These are phyloP conservation scores for Brachionus angularis DNA, from an alignment of 1,140 invertebrate genomes.

Conservation along the genomic window DNA sequence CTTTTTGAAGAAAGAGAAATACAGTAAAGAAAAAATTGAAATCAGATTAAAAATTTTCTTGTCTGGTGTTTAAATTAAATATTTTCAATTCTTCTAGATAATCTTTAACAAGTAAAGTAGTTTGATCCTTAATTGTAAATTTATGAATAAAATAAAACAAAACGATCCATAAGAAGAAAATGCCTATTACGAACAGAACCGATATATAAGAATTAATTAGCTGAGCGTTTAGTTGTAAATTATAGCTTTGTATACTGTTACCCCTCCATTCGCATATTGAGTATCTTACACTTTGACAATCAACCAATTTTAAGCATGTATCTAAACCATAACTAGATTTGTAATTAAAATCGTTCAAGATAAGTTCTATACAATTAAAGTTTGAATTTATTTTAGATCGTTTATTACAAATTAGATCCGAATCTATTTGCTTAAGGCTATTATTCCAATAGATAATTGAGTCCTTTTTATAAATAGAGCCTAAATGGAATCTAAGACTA, in stretches of 20 bases:
- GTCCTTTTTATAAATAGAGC: not conserved
- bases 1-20: too few species aligned
- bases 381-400: not conserved
- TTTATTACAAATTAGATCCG: not conserved
- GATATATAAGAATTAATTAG: slow-evolving; percentile 22
- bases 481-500: slow-evolving; percentile 14
- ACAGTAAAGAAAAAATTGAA: too few species aligned
- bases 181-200: not conserved
- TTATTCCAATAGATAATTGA: not conserved
- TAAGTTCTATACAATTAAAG: not conserved
- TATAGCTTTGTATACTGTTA: slow-evolving; percentile 16
- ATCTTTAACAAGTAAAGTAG: too few species aligned
- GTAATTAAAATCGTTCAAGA: not conserved
- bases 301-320: not conserved
- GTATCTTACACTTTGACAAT: not conserved
- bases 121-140: too few species aligned
- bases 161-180: slow-evolving; percentile 19
- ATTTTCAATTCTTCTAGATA: too few species aligned
- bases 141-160: not conserved
- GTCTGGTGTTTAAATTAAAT: too few species aligned
- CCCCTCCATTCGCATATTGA: slow-evolving; percentile 25
- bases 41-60: too few species aligned
- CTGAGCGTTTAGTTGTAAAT: not conserved
- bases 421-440: not conserved
- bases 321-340: not conserved